Evolutionary conservation across 2,888 invertebrate species (phyloP).

Genomic region (Drosophila helvetica): DNA sequence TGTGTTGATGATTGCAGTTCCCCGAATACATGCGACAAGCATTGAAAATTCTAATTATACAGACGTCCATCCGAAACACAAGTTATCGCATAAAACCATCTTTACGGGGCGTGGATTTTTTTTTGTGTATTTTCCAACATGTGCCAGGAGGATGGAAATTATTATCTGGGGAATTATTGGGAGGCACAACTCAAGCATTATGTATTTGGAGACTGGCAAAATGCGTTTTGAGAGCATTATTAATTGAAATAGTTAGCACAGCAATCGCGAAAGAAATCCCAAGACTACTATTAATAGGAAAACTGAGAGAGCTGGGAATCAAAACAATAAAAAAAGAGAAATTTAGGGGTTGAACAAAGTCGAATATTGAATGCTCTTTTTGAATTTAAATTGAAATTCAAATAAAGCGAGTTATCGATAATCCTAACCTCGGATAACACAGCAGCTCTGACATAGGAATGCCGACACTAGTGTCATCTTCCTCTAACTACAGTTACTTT

Average conservation of each 20-base stretch:
- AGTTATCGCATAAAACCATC: constrained; percentile 54
- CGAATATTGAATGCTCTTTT: constrained; percentile 23
- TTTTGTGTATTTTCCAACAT: constrained; percentile 14
- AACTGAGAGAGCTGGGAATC: constrained; percentile 12
- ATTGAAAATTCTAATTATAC: constrained; percentile 46
- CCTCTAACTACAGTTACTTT: neutral
- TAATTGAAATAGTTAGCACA: constrained; percentile 17
- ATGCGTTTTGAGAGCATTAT: neutral
- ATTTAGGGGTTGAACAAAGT: neutral
- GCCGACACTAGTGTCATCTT: neutral
- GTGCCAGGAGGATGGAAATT: constrained; percentile 15
- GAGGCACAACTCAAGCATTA: constrained; percentile 5
- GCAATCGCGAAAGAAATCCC: constrained; percentile 16
- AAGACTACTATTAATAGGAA: constrained; percentile 30
- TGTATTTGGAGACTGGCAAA: neutral
- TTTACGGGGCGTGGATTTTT: constrained; percentile 45
- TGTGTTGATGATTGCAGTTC: constrained; percentile 35
- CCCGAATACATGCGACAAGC: constrained; percentile 38
- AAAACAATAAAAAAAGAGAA: constrained; percentile 18
- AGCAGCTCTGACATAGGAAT: neutral
- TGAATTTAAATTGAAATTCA: neutral
- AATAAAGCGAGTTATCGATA: neutral
- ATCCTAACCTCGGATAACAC: neutral
- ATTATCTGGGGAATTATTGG: constrained; percentile 16
- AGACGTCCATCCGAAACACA: constrained; percentile 8